phyloP scores from a whole-genome alignment of 2,113 vertebrate genomes.

The Condylura cristata region DNA sequence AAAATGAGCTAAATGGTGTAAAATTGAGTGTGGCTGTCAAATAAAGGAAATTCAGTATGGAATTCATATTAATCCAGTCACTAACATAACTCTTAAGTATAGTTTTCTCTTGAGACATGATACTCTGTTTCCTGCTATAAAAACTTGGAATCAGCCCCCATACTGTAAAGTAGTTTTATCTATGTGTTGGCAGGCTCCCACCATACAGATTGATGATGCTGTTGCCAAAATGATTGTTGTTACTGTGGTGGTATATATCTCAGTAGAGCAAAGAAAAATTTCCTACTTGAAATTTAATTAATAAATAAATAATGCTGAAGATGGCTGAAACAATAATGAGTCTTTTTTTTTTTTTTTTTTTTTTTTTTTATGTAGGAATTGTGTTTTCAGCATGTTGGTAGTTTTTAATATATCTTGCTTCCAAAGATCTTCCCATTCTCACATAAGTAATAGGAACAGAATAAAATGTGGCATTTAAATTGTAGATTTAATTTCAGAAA shows the following conservation, averaged over 20 bases:
- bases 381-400: constrained; percentile 48
- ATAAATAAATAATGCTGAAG: constrained; percentile 4
- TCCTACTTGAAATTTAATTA: constrained; percentile 43
- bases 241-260: constrained; percentile 1
- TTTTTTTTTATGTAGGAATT: constrained; percentile 13
- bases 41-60: constrained; percentile 57
- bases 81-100: constrained; percentile 25
- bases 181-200: constrained; percentile 48
- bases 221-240: constrained; percentile 13
- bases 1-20: neutral
- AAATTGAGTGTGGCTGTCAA: constrained; percentile 43
- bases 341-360: neutral
- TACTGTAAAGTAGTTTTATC: constrained; percentile 37
- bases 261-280: constrained; percentile 41
- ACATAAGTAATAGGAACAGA: constrained; percentile 26
- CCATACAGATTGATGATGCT: neutral
- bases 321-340: neutral
- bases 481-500: constrained; percentile 33
- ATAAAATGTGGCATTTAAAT: neutral
- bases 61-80: constrained; percentile 44
- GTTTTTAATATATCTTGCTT: constrained; percentile 21
- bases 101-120: constrained; percentile 54
- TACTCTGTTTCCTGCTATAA: constrained; percentile 30
- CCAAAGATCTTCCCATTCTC: constrained; percentile 40
- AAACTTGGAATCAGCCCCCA: neutral